These are phyloP conservation scores for Drosophila albomicans DNA, from an alignment of 1,140 invertebrate species.

Conservation along the genomic window DNA sequence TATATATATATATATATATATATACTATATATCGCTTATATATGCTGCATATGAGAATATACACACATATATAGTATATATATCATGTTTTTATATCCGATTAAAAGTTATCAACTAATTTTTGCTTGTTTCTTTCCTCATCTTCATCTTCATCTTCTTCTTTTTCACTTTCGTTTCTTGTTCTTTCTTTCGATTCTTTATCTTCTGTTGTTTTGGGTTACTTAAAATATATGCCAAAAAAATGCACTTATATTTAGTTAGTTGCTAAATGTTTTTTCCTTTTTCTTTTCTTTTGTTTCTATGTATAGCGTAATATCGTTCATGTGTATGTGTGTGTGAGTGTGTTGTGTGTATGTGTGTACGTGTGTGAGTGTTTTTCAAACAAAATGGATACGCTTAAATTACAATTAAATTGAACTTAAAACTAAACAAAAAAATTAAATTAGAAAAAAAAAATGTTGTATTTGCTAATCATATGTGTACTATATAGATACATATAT, in stretches of 20 bases:
- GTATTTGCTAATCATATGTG: slow-evolving; percentile 27
- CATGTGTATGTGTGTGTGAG: slow-evolving; percentile 28
- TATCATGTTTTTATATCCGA: slow-evolving; percentile 46
- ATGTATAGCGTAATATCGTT: slow-evolving; percentile 44
- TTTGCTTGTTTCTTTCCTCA: slow-evolving; percentile 22
- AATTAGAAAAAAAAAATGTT: slow-evolving; percentile 53
- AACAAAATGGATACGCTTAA: slow-evolving; percentile 69
- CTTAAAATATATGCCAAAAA: slow-evolving; percentile 58
- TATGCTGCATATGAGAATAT: slow-evolving; percentile 39
- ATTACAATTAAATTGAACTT: slow-evolving; percentile 79
- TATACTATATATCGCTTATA: slow-evolving; percentile 45
- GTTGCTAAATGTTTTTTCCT: slow-evolving; percentile 59
- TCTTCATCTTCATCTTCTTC: not conserved
- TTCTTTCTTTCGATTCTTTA: not conserved
- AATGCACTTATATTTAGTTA: slow-evolving; percentile 61
- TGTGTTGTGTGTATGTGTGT: slow-evolving; percentile 10
- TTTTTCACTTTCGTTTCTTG: not conserved
- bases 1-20: slow-evolving; percentile 41
- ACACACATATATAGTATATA: slow-evolving; percentile 29
- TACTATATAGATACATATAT: slow-evolving; percentile 30
- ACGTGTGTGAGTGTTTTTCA: slow-evolving; percentile 64
- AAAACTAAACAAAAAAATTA: slow-evolving; percentile 74
- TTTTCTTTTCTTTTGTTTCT: slow-evolving; percentile 30
- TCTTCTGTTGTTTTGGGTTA: slow-evolving; percentile 4
- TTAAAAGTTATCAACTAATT: slow-evolving; percentile 76